These are phyloP conservation scores for Boloria selene DNA, from an alignment of 2,888 invertebrate species.

Conservation along the genomic window DNA sequence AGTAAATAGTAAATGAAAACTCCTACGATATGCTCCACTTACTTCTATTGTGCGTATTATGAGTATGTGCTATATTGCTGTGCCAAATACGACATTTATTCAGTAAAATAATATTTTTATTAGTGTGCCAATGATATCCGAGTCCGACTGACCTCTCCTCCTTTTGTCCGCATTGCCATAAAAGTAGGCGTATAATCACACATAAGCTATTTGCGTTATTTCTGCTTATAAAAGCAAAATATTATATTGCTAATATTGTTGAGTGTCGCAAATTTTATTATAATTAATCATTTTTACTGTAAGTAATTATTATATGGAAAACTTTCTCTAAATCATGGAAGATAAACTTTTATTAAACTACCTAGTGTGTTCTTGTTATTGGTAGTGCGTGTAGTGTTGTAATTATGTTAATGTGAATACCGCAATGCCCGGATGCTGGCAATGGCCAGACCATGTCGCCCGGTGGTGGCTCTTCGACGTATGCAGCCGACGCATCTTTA, in stretches of 20 bases:
- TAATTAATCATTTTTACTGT: too few relatives aligned
- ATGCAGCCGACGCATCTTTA: constrained; percentile 81
- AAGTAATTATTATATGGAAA: too few relatives aligned
- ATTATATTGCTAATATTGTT: constrained; percentile 8
- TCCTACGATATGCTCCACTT: too few relatives aligned
- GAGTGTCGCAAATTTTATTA: neutral
- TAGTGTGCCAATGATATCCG: constrained; percentile 10
- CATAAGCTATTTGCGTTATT: constrained; percentile 17
- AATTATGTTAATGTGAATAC: constrained; percentile 41
- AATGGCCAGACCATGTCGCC: constrained; percentile 81
- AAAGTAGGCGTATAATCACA: constrained; percentile 24
- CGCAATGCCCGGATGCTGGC: constrained; percentile 77
- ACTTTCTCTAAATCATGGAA: too few relatives aligned
- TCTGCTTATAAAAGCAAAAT: constrained; percentile 15
- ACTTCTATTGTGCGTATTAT: too few relatives aligned
- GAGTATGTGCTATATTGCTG: too few relatives aligned
- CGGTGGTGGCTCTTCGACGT: constrained; percentile 85
- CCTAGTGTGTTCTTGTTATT: neutral
- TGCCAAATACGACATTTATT: neutral
- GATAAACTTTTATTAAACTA: too few relatives aligned
- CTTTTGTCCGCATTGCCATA: constrained; percentile 13
- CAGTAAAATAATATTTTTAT: constrained; percentile 13
- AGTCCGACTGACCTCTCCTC: constrained; percentile 14
- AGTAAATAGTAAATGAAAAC: too few relatives aligned
- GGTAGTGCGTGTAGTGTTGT: constrained; percentile 15